Conservation (phyloP, 1,140 invertebrate species). For the Drosophila mojavensis region DNA sequence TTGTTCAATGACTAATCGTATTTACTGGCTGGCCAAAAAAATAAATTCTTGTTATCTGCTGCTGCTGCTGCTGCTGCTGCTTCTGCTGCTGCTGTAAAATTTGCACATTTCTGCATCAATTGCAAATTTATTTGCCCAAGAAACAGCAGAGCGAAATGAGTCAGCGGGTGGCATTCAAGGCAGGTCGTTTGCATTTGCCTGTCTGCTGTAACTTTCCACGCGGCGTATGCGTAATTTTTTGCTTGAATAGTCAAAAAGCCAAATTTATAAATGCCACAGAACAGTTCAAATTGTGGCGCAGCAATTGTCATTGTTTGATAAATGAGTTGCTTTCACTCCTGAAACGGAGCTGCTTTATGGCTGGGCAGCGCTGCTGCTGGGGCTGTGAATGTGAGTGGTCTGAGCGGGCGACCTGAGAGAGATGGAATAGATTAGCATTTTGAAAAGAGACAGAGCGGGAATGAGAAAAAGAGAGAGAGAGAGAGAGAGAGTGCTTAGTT, state of each 20-base stretch:
- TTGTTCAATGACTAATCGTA: conserved; percentile 35
- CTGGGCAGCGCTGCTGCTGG: too few species aligned
- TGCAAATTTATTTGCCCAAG: conserved; percentile 59
- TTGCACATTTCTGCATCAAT: conserved; percentile 79
- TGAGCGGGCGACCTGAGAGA: too few species aligned
- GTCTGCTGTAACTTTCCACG: conserved; percentile 57
- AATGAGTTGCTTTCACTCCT: conserved; percentile 64
- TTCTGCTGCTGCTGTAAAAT: too few species aligned
- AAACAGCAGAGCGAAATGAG: conserved; percentile 20
- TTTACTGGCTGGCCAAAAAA: conserved; percentile 40
- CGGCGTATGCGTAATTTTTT: conserved; percentile 51
- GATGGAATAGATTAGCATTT: too few species aligned
- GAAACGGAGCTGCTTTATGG: too few species aligned
- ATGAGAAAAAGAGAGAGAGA: too few species aligned
- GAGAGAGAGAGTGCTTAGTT: too few species aligned
- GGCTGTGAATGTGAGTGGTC: too few species aligned
- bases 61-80: too few species aligned
- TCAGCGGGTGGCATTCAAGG: conserved; percentile 27
- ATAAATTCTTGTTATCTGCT: conserved; percentile 37
- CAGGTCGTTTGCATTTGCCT: conserved; percentile 52
- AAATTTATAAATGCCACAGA: conserved; percentile 13
- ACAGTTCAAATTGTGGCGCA: conserved; percentile 27
- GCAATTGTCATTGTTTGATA: conserved; percentile 63
- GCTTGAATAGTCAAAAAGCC: conserved; percentile 30
- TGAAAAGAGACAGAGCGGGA: too few species aligned